A percentile compares a stretch with the other conserved stretches of the same genome.
These are phyloP conservation scores for Lutjanus argentimaculatus DNA, from an alignment of 2,797 vertebrate genomes.

Conservation along the genomic window DNA sequence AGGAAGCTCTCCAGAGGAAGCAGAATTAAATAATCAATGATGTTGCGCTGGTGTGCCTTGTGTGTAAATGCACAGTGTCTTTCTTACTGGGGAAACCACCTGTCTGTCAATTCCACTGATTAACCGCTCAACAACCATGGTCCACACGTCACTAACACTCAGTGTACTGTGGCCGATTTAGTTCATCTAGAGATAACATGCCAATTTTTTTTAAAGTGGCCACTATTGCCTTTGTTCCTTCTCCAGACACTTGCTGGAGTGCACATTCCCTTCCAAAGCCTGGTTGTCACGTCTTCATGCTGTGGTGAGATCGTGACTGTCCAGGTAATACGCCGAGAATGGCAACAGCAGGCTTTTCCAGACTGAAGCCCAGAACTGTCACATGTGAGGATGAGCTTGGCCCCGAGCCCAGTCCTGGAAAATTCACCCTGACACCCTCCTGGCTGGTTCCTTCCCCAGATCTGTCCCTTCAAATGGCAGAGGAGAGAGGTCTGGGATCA, in stretches of 20 bases:
- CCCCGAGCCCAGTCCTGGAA: slow-evolving; percentile 70
- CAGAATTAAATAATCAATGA: no score
- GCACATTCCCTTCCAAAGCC: slow-evolving; percentile 40
- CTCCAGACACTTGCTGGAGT: slow-evolving; percentile 28
- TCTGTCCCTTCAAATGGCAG: slow-evolving; percentile 61
- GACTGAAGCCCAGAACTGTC: slow-evolving; percentile 77
- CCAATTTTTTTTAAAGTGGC: no score
- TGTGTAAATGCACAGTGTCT: no score
- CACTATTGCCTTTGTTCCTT: slow-evolving; percentile 22
- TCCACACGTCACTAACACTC: no score
- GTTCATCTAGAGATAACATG: no score
- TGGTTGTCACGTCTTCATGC: slow-evolving; percentile 68
- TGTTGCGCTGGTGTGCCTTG: no score
- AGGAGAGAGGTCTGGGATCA: slow-evolving; percentile 35
- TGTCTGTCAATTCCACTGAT: no score
- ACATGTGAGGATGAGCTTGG: slow-evolving; percentile 75
- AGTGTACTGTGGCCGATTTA: no score
- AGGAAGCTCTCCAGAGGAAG: no score
- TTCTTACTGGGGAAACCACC: no score
- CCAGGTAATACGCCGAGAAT: slow-evolving; percentile 71
- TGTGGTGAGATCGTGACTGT: slow-evolving; percentile 53
- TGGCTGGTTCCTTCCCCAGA: slow-evolving; percentile 64
- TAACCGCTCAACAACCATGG: no score
- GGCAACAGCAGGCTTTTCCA: slow-evolving; percentile 77
- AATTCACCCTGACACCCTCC: slow-evolving; percentile 72